Base-by-base conservation (phyloP, 2,888 invertebrate species). In the Drosophila merina region DNA sequence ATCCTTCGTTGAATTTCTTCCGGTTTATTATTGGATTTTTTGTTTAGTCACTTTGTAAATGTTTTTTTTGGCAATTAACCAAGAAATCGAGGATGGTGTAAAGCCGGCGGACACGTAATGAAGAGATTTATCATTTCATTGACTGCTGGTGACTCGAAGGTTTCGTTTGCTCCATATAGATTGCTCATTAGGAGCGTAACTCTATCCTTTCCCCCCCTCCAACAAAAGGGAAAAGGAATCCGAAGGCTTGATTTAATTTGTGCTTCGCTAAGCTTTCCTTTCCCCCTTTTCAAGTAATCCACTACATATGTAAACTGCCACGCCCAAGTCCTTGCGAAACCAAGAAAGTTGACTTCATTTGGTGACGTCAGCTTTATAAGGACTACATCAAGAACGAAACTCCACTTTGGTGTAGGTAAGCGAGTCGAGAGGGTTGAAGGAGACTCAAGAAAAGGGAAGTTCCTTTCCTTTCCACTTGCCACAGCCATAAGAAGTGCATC, bases 231-330 rank as follows among this genome's bases (percentile, higher is more conserved):
- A 45, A 31, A 42, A 10, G 30, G 25, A 60, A 14, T 63, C 44
- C 47, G 45, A 55, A n/a, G 66, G 78, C 54, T 63, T 78, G 79
- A 80, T 80, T 84, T 84, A 85, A 86, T 82, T 81, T 85, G 70
- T 71, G 60, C 71, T 59, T 59, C 60, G 71, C 71, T 60, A 69
- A 69, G 73, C 68, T 67, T 64, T 64, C 26, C 63, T 64, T 14
- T 7, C n/a, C 51, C 38, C 49, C 64, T 36, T 63, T 63, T 50
- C 33, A 12, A 49, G 44, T 63, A 36, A 36, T 44, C 64, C 63
- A 36, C 36, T 63, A 64, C 63, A 64, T 64, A 64, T 64, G 63
- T 64, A 31, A 51, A 9, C 49, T 63, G 62, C 62, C 44, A 49
- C 33, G 42, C 28, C 49, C 62, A 33, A 12, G 30, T 20, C 8